A percentile compares a stretch with the other conserved stretches of the same genome.
Evolutionary conservation across 2,113 vertebrate species (phyloP).

Genomic region (Mustelus asterias): DNA sequence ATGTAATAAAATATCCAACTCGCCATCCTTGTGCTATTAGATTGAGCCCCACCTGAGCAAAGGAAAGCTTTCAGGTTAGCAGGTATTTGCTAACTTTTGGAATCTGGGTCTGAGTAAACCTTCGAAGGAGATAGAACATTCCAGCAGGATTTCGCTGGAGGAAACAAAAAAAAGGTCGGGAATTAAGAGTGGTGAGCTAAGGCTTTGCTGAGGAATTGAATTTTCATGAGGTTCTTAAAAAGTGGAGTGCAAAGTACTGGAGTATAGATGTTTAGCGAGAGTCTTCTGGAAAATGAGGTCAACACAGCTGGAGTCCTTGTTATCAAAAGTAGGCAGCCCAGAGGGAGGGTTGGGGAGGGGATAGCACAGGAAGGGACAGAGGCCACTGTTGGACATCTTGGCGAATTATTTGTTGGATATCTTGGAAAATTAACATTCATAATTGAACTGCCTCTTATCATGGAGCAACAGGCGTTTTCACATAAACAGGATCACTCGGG

Average conservation of each 20-base stretch:
- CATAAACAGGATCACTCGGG: not conserved
- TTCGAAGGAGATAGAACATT: not conserved
- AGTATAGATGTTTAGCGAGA: too few species aligned
- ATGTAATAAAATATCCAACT: not conserved
- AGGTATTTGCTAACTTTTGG: not conserved
- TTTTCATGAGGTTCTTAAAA: not conserved
- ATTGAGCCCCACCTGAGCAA: not conserved
- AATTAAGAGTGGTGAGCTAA: not conserved
- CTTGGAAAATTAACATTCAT: too few species aligned
- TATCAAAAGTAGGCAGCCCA: not conserved
- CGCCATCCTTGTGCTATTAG: not conserved
- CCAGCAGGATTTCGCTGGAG: not conserved
- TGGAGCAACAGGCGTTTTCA: not conserved
- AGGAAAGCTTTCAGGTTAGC: not conserved
- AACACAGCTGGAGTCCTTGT: not conserved
- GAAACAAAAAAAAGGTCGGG: not conserved
- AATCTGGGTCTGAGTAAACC: not conserved
- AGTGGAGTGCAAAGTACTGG: not conserved
- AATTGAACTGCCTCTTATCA: not conserved
- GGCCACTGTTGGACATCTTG: too few species aligned
- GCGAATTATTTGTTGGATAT: too few species aligned
- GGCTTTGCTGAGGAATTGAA: not conserved
- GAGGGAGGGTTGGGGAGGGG: not conserved
- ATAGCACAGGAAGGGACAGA: too few species aligned
- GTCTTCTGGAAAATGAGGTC: too few species aligned